Base-by-base conservation (phyloP, 2,797 vertebrate genomes). In the Urosaurus nigricauda region DNA sequence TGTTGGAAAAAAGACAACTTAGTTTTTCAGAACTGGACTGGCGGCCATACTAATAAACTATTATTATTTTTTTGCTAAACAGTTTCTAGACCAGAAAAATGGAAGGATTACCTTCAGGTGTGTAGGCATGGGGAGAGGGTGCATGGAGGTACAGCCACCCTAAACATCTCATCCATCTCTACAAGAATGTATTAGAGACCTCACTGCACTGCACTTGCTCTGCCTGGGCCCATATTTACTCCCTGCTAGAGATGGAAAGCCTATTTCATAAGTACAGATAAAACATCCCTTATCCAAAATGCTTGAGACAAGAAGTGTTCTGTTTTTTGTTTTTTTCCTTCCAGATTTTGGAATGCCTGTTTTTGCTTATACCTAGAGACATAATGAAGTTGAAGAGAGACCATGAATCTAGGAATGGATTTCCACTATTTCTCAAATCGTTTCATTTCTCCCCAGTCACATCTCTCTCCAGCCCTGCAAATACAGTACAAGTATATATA, bases 31-130 rank as follows among this genome's bases (percentile, higher is more conserved):
- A 93, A 90, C 0, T 11, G 0, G 85, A 84, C 8, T 71, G 14
- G 65, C 83, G 88, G 13, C 43, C 88, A 29, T 73, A 74, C 0
- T n/a, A 77, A 56, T 26, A 58, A 40, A 53, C 80, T 68, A 6
- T 32, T 88, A 37, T 29, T n/a, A n/a, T n/a, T n/a, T 53, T 32
- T 89, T 35, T 68, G 68, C 32, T 53, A 88, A 71, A 85, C 40
- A n/a, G 53, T 83, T 87, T 53, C 17, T 2, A 90, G 89, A 86
- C 65, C 37, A 0, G 19, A 53, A 0, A 68, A 3, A 86, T 83
- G 35, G 73, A 71, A 85, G 51, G 87, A 78, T 81, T 1, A 40
- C 29, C 21, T 11, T 6, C 11, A 77, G 7, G 12, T 17, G 1
- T 75, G 19, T 47, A 43, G 7, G 37, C 2, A 24, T 26, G 21